Evolutionary conservation across 2,888 invertebrate genomes (phyloP).

Genomic region (Pelosia muscerda): DNA sequence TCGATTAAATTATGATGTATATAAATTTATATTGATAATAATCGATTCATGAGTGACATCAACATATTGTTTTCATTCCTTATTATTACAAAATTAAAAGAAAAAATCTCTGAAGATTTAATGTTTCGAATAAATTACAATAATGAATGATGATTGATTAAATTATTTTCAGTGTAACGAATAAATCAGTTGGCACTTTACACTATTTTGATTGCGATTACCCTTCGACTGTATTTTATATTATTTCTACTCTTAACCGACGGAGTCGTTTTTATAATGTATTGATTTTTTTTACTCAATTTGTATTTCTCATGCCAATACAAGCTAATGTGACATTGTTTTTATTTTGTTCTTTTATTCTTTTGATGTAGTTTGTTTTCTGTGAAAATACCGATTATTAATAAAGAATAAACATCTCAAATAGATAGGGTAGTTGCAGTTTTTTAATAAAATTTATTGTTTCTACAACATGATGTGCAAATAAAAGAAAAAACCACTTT

Average conservation of each 20-base stretch:
- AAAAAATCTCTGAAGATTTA: slow-evolving; percentile 36
- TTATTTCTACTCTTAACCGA: slow-evolving; percentile 39
- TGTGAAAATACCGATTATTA: background rate
- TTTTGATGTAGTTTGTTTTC: slow-evolving; percentile 4
- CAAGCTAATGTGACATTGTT: slow-evolving; percentile 50
- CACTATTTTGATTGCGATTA: slow-evolving; percentile 54
- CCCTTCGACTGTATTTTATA: slow-evolving; percentile 44
- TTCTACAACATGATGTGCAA: too few species aligned
- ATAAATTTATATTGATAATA: slow-evolving; percentile 53
- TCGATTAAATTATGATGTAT: slow-evolving; percentile 62
- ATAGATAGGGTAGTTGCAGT: background rate
- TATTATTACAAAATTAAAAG: slow-evolving; percentile 19
- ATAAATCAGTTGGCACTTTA: slow-evolving; percentile 62
- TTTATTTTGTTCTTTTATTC: slow-evolving; percentile 33
- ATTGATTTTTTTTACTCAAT: slow-evolving; percentile 46
- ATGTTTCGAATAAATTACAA: slow-evolving; percentile 38
- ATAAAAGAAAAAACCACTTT: too few species aligned
- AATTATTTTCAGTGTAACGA: slow-evolving; percentile 67
- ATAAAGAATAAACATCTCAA: background rate
- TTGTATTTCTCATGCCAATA: slow-evolving; percentile 54
- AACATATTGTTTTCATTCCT: slow-evolving; percentile 51
- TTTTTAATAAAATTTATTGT: too few species aligned
- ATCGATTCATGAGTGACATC: slow-evolving; percentile 54
- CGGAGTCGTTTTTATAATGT: slow-evolving; percentile 38
- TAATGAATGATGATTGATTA: slow-evolving; percentile 54